A percentile compares a stretch with the other conserved stretches of the same genome.
These are phyloP conservation scores for Triplophysa rosa DNA, from an alignment of 2,113 vertebrate species.

Conservation along the genomic window DNA sequence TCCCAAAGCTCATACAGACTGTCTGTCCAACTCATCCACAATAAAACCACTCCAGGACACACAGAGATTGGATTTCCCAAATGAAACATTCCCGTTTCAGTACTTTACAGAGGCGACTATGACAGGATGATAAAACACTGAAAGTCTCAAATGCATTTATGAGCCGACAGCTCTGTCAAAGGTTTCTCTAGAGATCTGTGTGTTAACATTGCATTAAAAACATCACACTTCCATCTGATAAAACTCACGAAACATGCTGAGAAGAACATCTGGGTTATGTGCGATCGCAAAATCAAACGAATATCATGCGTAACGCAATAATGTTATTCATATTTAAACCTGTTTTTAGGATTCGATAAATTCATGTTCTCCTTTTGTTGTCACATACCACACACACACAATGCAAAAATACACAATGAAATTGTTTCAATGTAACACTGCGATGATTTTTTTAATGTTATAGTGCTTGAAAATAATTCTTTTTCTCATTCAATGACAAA, in stretches of 20 bases:
- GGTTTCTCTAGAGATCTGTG: not conserved
- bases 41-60: slow-evolving; percentile 55
- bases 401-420: no score
- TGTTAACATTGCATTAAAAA: not conserved
- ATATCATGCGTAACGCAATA: no score
- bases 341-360: no score
- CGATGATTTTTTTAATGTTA: no score
- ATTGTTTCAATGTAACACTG: no score
- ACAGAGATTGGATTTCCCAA: slow-evolving; percentile 33
- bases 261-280: no score
- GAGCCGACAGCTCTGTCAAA: not conserved
- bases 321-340: no score
- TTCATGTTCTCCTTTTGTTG: no score
- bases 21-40: slow-evolving; percentile 56
- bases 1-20: slow-evolving; percentile 41
- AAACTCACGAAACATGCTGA: not conserved
- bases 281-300: no score
- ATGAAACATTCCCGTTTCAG: slow-evolving; percentile 55
- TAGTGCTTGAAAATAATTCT: no score
- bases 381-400: no score
- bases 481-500: no score
- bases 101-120: not conserved
- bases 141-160: not conserved
- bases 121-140: not conserved
- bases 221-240: not conserved